Base-by-base conservation (phyloP, 2,888 invertebrate species). In the Andrena trimmerana region DNA sequence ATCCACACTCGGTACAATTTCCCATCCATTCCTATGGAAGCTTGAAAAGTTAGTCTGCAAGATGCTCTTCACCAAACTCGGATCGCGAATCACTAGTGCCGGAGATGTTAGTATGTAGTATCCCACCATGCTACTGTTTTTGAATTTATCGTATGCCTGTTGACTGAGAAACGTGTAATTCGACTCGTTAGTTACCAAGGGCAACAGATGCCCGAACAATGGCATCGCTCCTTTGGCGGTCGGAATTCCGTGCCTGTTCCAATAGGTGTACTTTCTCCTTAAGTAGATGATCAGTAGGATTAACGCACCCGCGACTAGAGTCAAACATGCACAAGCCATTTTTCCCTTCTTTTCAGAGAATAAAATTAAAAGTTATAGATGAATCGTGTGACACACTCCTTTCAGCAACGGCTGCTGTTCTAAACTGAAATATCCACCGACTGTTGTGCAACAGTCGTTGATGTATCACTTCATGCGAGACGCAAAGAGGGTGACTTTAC, bases 1-100 rank as follows among this genome's bases (percentile, higher is more conserved):
- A 73, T 93, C 92, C 0, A 84, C 0, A 0, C 88, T 29, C 2
- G 85, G 68, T 31, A 88, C 73, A 0, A 92, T 2, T 1, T 36
- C 8, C 0, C 88, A 0, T 0, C 31, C 73, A 52, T 92, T 93
- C 0, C 84, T 74, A 0, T 88, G 78, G 33, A 93, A 93, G 52
- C 76, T 91, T 0, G 84, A 4, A 29, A 93, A 93, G 52, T 90
- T 88, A 0, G 84, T 90, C 20, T 88, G 81, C 48, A 92, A 1
- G 0, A 93, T 87, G 3, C 33, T 76, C 59, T 93, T 93, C 0
- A 92, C 83, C 2, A 93, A 24, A 50, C 90, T 88, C 0, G 91
- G 91, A 2, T 93, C 93, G 0, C 89, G 82, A 1, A 83, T 0
- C 0, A 83, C 0, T 3, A 80, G 1, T 3, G 24, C 42, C 1